These are phyloP conservation scores for Holothuria scabra DNA, from an alignment of 53 echinoderm and acorn worm genomes.

Conservation along the genomic window DNA sequence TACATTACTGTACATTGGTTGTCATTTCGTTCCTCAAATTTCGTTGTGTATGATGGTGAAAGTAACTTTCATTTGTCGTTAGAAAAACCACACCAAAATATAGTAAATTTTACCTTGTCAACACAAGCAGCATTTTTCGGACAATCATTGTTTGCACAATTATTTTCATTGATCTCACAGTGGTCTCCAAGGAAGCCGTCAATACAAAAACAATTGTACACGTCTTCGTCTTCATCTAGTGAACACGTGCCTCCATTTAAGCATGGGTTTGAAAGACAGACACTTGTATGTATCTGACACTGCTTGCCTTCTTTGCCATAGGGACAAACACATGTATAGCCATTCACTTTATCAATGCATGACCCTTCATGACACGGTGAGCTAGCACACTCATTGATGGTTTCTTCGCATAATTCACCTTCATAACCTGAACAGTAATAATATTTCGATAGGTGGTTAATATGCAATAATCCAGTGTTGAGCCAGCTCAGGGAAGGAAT, in stretches of 20 bases:
- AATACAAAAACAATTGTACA: constrained; percentile 18
- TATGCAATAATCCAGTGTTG: no score
- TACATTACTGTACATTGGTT: no score
- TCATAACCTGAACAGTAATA: constrained; percentile 1
- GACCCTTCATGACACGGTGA: background rate
- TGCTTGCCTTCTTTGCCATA: background rate
- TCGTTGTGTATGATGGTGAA: no score
- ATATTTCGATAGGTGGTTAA: no score
- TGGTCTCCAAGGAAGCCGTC: constrained; percentile 15
- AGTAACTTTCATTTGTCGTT: no score
- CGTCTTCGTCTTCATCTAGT: constrained; percentile 9
- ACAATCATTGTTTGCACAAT: no score
- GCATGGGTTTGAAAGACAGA: constrained; percentile 38
- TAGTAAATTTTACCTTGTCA: no score
- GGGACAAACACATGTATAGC: constrained; percentile 31
- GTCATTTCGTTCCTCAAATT: no score
- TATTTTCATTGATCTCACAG: background rate
- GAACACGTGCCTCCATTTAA: constrained; percentile 29
- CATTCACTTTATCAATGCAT: constrained; percentile 36
- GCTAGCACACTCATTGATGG: constrained; percentile 26
- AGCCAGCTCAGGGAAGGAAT: no score
- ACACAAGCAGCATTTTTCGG: no score
- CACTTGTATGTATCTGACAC: constrained; percentile 21
- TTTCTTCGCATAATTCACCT: background rate
- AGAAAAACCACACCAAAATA: no score